Conservation (phyloP, 1,140 invertebrate genomes). For the Monomorium pharaonis region DNA sequence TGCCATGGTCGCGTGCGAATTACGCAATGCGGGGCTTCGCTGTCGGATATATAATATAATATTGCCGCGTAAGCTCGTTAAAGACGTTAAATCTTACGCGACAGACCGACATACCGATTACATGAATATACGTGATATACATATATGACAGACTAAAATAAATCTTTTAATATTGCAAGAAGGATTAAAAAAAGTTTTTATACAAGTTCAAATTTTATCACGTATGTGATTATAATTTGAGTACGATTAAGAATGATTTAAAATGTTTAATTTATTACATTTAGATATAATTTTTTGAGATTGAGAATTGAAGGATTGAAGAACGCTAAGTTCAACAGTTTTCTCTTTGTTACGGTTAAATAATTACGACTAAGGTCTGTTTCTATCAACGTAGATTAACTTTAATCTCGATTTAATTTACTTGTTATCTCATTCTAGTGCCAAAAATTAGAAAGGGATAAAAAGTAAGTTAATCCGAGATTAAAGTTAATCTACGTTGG, state of each 20-base stretch:
- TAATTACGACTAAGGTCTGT: background rate
- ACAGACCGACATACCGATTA: background rate
- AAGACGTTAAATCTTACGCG: constrained; percentile 55
- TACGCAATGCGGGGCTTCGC: constrained; percentile 73
- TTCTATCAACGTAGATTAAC: no score
- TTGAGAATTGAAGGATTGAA: background rate
- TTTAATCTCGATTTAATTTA: no score
- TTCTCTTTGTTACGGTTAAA: background rate
- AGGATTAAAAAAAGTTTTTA: background rate
- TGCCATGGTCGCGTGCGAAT: constrained; percentile 75
- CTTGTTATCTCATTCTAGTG: no score
- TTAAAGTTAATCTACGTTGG: no score
- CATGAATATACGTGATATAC: constrained; percentile 2
- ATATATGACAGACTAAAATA: background rate
- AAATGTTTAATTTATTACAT: background rate
- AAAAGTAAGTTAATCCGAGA: no score
- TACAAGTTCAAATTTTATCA: background rate
- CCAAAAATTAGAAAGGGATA: no score
- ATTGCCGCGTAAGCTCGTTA: constrained; percentile 76
- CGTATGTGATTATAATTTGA: background rate
- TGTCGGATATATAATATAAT: constrained; percentile 71
- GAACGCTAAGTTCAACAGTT: background rate
- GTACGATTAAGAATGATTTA: background rate
- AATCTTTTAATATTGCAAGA: background rate
- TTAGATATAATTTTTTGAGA: background rate